Percentiles rank a stretch among this genome's conserved stretches.
These are phyloP conservation scores for Limnephilus rhombicus DNA, from an alignment of 2,888 invertebrate genomes.

Conservation along the genomic window DNA sequence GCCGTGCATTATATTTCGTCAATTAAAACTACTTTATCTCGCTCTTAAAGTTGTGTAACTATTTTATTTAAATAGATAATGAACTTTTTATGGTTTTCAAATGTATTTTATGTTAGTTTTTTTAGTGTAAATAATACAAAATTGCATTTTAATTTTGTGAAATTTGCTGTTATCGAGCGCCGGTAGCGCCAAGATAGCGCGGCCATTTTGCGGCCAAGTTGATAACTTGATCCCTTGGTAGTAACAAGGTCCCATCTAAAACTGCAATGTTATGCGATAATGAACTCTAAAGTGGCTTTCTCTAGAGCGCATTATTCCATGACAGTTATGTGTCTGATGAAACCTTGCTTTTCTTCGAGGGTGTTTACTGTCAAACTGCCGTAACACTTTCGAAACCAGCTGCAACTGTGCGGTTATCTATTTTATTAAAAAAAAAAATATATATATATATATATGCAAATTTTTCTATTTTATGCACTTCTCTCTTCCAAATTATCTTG, in stretches of 20 bases:
- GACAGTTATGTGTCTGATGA: no score
- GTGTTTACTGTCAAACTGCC: constrained; percentile 5
- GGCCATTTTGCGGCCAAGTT: constrained; percentile 40
- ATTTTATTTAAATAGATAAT: not conserved
- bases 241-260: no score
- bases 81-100: not conserved
- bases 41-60: not conserved
- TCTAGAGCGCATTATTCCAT: no score
- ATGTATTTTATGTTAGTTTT: not conserved
- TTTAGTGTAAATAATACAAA: not conserved
- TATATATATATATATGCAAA: no score
- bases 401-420: not conserved
- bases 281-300: no score
- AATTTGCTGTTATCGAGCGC: not conserved
- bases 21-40: not conserved
- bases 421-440: not conserved
- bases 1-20: not conserved
- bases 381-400: constrained; percentile 25
- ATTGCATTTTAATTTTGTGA: not conserved
- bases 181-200: constrained; percentile 29
- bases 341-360: no score
- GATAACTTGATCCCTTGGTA: not conserved
- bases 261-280: no score
- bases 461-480: no score
- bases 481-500: no score